Conservation (phyloP, 2,113 vertebrate species). For the Thalassarche chlororhynchos region DNA sequence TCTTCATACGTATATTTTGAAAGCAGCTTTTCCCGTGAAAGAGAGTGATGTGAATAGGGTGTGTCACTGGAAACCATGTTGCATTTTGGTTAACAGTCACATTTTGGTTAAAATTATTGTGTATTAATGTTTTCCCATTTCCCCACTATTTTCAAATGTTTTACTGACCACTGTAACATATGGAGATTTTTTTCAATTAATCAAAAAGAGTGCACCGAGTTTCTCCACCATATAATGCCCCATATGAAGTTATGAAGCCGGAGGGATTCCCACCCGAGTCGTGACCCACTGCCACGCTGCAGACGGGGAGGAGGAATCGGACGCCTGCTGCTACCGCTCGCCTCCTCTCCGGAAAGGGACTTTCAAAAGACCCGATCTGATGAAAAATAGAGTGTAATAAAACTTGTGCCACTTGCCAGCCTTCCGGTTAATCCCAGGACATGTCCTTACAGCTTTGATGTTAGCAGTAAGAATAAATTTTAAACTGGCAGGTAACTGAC, state of each 20-base stretch:
- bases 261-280: neutral
- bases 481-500: neutral
- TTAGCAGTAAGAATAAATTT: neutral
- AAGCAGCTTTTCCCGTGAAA: neutral
- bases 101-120: neutral
- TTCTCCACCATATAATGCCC: neutral
- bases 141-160: neutral
- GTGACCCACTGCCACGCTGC: fast-evolving
- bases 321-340: fast-evolving
- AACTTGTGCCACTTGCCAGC: neutral
- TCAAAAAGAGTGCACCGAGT: neutral
- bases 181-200: neutral
- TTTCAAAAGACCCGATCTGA: neutral
- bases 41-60: neutral
- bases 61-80: neutral
- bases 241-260: neutral
- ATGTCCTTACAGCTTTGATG: neutral
- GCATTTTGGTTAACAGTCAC: neutral
- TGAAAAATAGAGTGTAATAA: neutral
- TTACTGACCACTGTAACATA: neutral
- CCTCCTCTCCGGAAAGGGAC: neutral
- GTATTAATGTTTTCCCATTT: neutral
- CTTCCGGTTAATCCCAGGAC: neutral
- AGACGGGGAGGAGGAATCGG: neutral
- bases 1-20: neutral